These are phyloP conservation scores for Diploptera punctata DNA, from an alignment of 2,888 invertebrate genomes.

Conservation along the genomic window DNA sequence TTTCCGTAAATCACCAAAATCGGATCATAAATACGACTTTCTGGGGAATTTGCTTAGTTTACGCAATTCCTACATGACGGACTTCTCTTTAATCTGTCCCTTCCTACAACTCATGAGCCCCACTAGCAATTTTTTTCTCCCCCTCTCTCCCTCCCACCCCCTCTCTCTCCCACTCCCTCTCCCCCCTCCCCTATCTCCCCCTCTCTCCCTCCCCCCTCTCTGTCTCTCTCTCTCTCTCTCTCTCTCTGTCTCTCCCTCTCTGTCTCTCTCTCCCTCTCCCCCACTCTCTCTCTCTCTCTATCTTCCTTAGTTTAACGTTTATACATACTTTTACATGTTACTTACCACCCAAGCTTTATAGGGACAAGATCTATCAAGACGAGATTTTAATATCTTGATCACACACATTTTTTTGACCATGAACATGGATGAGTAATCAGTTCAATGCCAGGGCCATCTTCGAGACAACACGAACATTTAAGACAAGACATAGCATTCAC, in stretches of 20 bases:
- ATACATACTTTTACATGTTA: not conserved
- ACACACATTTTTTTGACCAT: no score
- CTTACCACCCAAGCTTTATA: not conserved
- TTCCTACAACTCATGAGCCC: not conserved
- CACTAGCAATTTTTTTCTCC: not conserved
- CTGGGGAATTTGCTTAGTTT: no score
- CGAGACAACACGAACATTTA: no score
- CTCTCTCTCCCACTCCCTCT: not conserved
- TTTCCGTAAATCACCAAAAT: no score
- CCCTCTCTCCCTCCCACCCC: not conserved
- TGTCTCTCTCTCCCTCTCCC: not conserved
- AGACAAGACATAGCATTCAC: no score
- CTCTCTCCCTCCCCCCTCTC: not conserved
- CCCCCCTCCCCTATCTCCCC: not conserved
- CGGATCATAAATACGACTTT: no score
- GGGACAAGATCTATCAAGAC: no score
- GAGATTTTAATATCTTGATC: no score
- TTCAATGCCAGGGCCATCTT: no score
- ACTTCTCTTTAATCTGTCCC: not conserved
- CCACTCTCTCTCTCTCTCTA: not conserved
- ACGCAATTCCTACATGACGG: no score
- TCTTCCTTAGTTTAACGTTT: not conserved
- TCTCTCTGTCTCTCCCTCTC: not conserved
- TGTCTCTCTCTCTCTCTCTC: not conserved
- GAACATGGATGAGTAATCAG: no score